Base-by-base conservation (phyloP, 1,140 invertebrate species). In the Drosophila jambulina region DNA sequence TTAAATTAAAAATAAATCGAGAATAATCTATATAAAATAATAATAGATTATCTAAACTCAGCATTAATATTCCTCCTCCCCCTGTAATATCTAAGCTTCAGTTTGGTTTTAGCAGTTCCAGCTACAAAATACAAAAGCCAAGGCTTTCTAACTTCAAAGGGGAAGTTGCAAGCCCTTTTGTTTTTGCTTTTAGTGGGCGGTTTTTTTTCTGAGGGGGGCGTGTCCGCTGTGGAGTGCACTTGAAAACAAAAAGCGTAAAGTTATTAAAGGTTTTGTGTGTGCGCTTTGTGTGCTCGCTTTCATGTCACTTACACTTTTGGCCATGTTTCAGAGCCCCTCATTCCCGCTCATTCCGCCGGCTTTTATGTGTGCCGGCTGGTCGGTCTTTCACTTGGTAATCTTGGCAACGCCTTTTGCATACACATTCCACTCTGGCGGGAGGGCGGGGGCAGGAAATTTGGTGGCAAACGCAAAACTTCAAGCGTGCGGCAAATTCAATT, bases 401-500 rank as follows among this genome's bases (percentile, higher is more conserved):
- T 85, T 86, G 61, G 71, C 64, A 65, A 81, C 60, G 80, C 68
- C 78, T 82, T 88, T 82, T 84, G 77, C 84, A 87, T 80, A 72
- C 67, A 68, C 49, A 56, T 38, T 38, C 53, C 53, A 38, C 36
- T 42, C 29, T 19, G 25, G 32, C 27, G 12, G 27, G 12, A 27
- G 10, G n/a, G 8, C 6, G 12, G 34, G 21, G 2, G 29, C 4
- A 13, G 38, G 13, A 38, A 38, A 56, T 56, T 38, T 36, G 53
- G 19, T 19, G 56, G 78, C 38, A 43, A 58, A 29, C 36, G 21
- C 46, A 70, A 64, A 83, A 82, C 83, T 86, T 86, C 79, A 87
- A 88, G 84, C 83, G 83, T 88, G 83, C 85, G 84, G 84, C 85
- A 88, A 88, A 88, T 88, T 88, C 84, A 88, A 88, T 88, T 88